Conservation (phyloP, 2,888 invertebrate species). For the Drepana falcataria region DNA sequence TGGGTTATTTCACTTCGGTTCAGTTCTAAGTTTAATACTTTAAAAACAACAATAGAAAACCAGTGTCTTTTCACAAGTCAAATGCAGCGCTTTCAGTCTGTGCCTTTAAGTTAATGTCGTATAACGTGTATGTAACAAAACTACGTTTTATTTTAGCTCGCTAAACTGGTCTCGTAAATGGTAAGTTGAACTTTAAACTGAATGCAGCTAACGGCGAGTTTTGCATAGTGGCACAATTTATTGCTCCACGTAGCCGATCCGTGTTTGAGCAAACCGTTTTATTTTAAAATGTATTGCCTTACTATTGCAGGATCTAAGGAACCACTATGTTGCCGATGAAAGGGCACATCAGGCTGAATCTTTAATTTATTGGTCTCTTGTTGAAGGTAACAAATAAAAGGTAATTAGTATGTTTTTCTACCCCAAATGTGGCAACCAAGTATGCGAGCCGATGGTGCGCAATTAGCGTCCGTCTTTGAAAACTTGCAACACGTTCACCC, state of each 20-base stretch:
- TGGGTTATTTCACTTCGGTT: too few relatives aligned
- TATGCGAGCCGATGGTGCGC: too few relatives aligned
- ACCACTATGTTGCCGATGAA: constrained; percentile 4
- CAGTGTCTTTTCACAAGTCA: too few relatives aligned
- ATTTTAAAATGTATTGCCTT: constrained; percentile 33
- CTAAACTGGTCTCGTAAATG: constrained; percentile 30
- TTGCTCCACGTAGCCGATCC: constrained; percentile 32
- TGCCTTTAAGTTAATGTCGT: constrained; percentile 32
- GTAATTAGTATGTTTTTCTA: too few relatives aligned
- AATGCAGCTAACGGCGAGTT: constrained; percentile 31
- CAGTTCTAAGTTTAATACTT: too few relatives aligned
- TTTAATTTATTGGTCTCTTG: background rate
- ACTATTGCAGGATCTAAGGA: constrained; percentile 25
- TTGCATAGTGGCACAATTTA: constrained; percentile 32
- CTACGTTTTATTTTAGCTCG: constrained; percentile 30
- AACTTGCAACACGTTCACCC: too few relatives aligned
- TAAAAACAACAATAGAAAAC: too few relatives aligned
- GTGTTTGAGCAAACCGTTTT: constrained; percentile 32
- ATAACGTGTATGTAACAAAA: constrained; percentile 24
- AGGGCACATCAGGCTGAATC: too few relatives aligned
- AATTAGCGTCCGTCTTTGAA: too few relatives aligned
- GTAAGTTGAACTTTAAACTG: constrained; percentile 35
- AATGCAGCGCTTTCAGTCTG: background rate
- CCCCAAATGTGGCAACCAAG: too few relatives aligned
- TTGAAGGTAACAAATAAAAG: background rate